These are phyloP conservation scores for Acipenser oxyrinchus DNA, from an alignment of 2,797 vertebrate genomes.

Conservation along the genomic window DNA sequence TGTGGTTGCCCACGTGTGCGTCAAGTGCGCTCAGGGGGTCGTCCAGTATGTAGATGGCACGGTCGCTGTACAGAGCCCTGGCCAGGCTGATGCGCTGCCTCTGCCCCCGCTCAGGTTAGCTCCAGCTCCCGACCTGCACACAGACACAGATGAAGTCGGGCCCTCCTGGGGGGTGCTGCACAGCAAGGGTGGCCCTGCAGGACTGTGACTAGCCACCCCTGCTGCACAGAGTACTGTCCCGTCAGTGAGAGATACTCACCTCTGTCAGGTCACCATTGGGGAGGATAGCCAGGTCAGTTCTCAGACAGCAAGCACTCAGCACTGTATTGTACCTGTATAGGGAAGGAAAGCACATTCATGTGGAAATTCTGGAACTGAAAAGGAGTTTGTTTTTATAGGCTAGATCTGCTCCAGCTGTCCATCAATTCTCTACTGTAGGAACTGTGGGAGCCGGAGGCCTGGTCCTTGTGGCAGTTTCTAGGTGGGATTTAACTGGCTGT, in stretches of 20 bases:
- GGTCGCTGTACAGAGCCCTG: slow-evolving; percentile 80
- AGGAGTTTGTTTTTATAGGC: background rate
- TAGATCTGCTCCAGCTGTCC: too few relatives aligned
- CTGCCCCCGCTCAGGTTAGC: slow-evolving; percentile 86
- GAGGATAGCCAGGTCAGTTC: slow-evolving; percentile 75
- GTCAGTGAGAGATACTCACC: slow-evolving; percentile 45
- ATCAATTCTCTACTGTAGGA: too few relatives aligned
- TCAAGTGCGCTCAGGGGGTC: slow-evolving; percentile 89
- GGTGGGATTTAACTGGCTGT: too few relatives aligned
- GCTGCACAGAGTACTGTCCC: too few relatives aligned
- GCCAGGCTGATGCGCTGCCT: slow-evolving; percentile 84
- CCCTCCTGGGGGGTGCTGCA: background rate
- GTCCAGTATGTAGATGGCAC: slow-evolving; percentile 78
- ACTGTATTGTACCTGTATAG: slow-evolving; percentile 71
- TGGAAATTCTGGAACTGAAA: too few relatives aligned
- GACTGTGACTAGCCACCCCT: background rate
- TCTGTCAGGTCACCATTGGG: slow-evolving; percentile 81
- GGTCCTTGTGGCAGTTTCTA: too few relatives aligned
- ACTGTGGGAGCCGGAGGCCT: too few relatives aligned
- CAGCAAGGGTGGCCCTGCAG: background rate
- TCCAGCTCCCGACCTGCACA: slow-evolving; percentile 79
- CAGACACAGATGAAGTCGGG: background rate
- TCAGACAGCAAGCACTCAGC: slow-evolving; percentile 75
- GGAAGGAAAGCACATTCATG: too few relatives aligned
- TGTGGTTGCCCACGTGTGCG: slow-evolving; percentile 84